Percentiles rank a stretch among this genome's conserved stretches.
Evolutionary conservation across 2,797 vertebrate genomes (phyloP).

Genomic region (Manis javanica): DNA sequence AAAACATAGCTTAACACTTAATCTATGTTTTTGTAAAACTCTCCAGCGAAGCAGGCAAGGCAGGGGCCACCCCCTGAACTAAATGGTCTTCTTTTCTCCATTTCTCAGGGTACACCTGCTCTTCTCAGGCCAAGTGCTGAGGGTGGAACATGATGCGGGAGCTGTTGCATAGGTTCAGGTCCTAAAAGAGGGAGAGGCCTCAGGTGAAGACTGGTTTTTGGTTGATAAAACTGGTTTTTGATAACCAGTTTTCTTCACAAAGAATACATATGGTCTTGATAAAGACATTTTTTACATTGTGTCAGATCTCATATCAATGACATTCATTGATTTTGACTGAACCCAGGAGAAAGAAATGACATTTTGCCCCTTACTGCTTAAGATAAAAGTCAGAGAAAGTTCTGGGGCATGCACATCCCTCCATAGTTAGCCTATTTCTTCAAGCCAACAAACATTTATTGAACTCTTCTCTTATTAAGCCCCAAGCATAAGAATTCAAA

Average conservation of each 20-base stretch:
- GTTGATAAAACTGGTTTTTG: neutral
- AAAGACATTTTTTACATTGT: neutral
- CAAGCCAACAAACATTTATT: neutral
- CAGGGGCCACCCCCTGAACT: neutral
- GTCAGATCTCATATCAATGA: neutral
- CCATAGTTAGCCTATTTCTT: neutral
- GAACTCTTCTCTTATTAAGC: neutral
- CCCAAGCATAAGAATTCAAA: neutral
- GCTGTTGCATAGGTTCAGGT: neutral
- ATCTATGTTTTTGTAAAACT: neutral
- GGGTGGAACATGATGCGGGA: neutral
- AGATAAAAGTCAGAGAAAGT: neutral
- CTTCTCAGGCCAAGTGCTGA: neutral
- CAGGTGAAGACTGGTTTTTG: neutral
- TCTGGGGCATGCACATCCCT: neutral
- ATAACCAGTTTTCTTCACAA: slow-evolving; percentile 4
- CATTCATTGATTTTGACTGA: neutral
- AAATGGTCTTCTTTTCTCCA: neutral
- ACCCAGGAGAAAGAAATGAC: neutral
- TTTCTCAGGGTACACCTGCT: neutral
- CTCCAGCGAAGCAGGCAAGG: neutral
- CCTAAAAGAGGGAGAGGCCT: neutral
- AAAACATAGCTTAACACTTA: neutral
- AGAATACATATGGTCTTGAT: neutral
- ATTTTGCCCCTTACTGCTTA: neutral